Base-by-base conservation (phyloP, 2,113 vertebrate genomes). In the Mus spicilegus region DNA sequence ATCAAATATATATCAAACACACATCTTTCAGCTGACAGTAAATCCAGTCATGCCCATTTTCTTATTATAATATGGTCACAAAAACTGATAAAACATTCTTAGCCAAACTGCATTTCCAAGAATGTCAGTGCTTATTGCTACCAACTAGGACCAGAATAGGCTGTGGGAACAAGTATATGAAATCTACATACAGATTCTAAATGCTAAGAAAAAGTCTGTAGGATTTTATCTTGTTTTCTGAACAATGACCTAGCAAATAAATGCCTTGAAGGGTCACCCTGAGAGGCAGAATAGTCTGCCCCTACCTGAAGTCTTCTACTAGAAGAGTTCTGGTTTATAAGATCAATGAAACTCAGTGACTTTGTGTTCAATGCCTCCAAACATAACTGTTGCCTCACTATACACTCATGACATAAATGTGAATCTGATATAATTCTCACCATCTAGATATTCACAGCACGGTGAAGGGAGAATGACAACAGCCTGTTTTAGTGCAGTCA, bases 11-110 rank as follows among this genome's bases (percentile, higher is more conserved):
- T 39, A 80, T n/a, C 70, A 87, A 77, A 72, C 92, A 90, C 0
- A 87, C 81, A 65, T 82, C 61, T 84, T 87, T 92, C 75, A 80
- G 76, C 30, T 96, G 85, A 95, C 58, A 54, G 89, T 89, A 95
- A 97, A 98, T 84, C 95, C 86, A 72, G 69, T 95, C 97, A 67
- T 96, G 89, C 77, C 95, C 87, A 76, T 94, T 96, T 95, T 96
- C 93, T 97, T 95, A 95, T 86, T 90, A 86, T 7, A 1, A 51
- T 61, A 63, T 78, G 22, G 33, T 69, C 73, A 95, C 96, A 92
- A 72, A 80, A 95, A 81, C 54, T 24, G 3, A 42, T 89, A 95
- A 90, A 97, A 96, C 88, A 96, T 81, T 95, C 67, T 87, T 90
- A 94, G 85, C 46, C 42, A 97, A 96, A 39, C 67, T 88, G 46